Conservation (phyloP, 2,113 vertebrate genomes). For the Dromaius novaehollandiae region DNA sequence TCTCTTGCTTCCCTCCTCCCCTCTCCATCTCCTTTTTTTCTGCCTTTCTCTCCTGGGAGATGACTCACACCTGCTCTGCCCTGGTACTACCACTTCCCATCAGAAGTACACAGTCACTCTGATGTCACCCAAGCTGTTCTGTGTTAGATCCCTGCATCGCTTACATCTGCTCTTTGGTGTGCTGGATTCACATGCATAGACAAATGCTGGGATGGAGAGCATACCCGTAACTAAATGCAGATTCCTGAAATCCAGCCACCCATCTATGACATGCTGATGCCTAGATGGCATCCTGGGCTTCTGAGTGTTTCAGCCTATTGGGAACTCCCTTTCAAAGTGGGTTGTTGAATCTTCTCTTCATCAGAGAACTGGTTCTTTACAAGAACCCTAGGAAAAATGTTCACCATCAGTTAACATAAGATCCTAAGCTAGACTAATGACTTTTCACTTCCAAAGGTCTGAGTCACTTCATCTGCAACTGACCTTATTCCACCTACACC, state of each 20-base stretch:
- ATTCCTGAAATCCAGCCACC: conserved; percentile 34
- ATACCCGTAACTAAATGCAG: conserved; percentile 30
- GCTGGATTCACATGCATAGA: conserved; percentile 28
- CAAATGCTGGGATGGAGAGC: neutral
- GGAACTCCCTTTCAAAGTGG: neutral
- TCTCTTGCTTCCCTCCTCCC: conserved; percentile 56
- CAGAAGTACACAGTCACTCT: conserved; percentile 71
- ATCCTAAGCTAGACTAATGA: neutral
- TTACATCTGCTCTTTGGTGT: conserved; percentile 71
- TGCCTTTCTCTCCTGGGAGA: conserved; percentile 69
- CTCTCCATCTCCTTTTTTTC: conserved; percentile 20
- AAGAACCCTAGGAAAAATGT: conserved; percentile 1
- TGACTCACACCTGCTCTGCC: conserved; percentile 80
- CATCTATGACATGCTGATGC: conserved; percentile 15
- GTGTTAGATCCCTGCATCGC: conserved; percentile 72
- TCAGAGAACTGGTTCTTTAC: neutral
- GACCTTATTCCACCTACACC: conserved; percentile 15
- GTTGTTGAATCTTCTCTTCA: neutral
- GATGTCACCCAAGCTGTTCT: conserved; percentile 77
- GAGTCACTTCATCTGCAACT: conserved; percentile 18
- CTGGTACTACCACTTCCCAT: conserved; percentile 73
- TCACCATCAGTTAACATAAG: neutral
- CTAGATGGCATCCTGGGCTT: conserved; percentile 30
- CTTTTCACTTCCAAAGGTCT: neutral
- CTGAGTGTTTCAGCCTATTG: conserved; percentile 29